Evolutionary conservation across 2,888 invertebrate species (phyloP), one percentile per base, ranked within the genome.

Genomic region (Drosophila anceps): DNA sequence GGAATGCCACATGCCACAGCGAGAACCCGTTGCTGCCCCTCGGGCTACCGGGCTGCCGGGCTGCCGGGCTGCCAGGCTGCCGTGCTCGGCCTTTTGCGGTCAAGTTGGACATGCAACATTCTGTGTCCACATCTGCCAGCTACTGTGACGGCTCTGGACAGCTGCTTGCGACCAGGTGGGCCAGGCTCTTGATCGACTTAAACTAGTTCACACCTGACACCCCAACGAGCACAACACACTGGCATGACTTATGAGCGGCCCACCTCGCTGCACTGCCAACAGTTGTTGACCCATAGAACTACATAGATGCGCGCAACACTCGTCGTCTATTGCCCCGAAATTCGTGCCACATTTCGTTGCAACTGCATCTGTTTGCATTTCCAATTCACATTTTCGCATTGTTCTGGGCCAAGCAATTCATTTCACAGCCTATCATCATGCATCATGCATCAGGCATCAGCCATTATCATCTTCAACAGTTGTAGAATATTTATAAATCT

Each of bases 161-260:
- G 73, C 62, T 68, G 62, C 3, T 15, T 43, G 31, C 31, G 57
- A 33, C 35, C 29, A 27, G 54, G 27, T 64, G 48, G 72, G 77
- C 70, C 77, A 71, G 76, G 77, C 69, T 72, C 76, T 81, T 84
- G 89, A 84, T 88, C 84, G 89, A 86, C 84, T 84, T 84, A 72
- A 88, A 84, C 84, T 86, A 86, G 84, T 88, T 84, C 73, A 75
- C 84, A 70, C 69, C 79, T 69, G 72, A 69, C 71, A 76, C 35
- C 31, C 43, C 69, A 81, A 68, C 55, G 41, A 18, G 41, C 18
- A 41, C 67, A 67, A 63, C 50, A 59, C 59, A 24, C 50, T 60
- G 48, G 70, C 76, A 79, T 77, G 64, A 77, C 24, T 79, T 67
- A 79, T 79, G 77, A 79, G 79, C 60, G 12, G 50, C 13, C 33